These are phyloP conservation scores for Aldabrachelys gigantea DNA, from an alignment of 2,113 vertebrate genomes.

Conservation along the genomic window DNA sequence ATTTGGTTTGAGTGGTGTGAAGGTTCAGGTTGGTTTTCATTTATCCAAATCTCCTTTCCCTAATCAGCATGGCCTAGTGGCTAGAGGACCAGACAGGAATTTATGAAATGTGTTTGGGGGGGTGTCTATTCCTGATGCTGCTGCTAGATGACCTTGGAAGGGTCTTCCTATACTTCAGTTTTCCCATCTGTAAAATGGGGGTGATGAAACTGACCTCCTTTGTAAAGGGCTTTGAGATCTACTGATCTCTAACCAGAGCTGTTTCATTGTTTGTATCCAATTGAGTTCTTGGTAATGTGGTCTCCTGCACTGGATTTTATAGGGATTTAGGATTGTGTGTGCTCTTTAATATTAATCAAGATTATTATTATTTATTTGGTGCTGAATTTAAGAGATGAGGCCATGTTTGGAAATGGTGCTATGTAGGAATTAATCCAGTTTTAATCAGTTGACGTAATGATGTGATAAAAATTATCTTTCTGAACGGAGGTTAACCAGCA, in stretches of 20 bases:
- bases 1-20: neutral
- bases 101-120: neutral
- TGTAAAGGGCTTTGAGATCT: neutral
- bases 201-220: neutral
- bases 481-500: conserved; percentile 76
- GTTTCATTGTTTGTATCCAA: neutral
- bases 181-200: neutral
- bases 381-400: neutral
- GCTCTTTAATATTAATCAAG: rapidly evolving
- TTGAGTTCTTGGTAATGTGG: neutral
- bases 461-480: conserved; percentile 80
- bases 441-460: conserved; percentile 77
- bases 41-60: neutral
- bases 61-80: neutral
- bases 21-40: neutral
- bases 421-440: conserved; percentile 78
- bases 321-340: neutral
- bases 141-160: rapidly evolving
- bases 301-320: neutral
- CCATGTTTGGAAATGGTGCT: conserved; percentile 59
- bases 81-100: neutral
- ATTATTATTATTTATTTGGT: neutral
- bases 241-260: neutral
- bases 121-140: neutral
- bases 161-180: neutral